Evolutionary conservation across 2,888 invertebrate species (phyloP), one percentile per base, ranked within the genome.

Genomic region (Subacronicta megacephala): DNA sequence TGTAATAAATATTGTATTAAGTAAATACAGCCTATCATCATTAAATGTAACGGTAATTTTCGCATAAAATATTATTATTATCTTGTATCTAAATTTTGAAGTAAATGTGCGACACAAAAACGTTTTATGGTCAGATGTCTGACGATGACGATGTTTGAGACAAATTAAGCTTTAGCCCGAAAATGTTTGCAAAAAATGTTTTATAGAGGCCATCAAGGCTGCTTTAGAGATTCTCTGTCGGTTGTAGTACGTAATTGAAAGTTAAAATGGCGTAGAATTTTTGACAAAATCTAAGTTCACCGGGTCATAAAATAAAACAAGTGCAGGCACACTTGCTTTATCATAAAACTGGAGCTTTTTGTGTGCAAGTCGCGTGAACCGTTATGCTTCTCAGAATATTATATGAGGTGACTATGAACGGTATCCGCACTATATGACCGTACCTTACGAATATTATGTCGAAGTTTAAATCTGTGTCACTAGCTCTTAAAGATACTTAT

Each of bases 361-460:
- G 83, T 81, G 80, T 78, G 75, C 70, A 76, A 79, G 77, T 75
- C 75, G 77, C 73, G 67, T 67, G 77, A 75, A 89, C 90, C 89
- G 90, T 90, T 91, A 91, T 75, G 55, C 63, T 91, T 91, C 90
- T 89, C 67, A 80, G 90, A 91, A 90, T 81, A 83, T 76, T 75
- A 78, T 75, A 79, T 77, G 81, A 83, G 85, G 77, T 75, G 80
- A 83, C 83, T 83, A 82, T 81, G 81, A 88, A 90, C 88, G 86
- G 89, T 88, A 87, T 81, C 80, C 66, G 80, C 81, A 77, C 80
- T 78, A 72, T 78, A 75, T 72, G 82, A 73, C 65, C 77, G 72
- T 84, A 81, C 78, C 85, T 92, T 88, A 92, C 80, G 81, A 88
- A 86, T 87, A 88, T 89, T 88, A 87, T 85, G 85, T 80, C 78